phyloP scores from a whole-genome alignment of 2,888 invertebrate genomes.

The Xylocampa areola region DNA sequence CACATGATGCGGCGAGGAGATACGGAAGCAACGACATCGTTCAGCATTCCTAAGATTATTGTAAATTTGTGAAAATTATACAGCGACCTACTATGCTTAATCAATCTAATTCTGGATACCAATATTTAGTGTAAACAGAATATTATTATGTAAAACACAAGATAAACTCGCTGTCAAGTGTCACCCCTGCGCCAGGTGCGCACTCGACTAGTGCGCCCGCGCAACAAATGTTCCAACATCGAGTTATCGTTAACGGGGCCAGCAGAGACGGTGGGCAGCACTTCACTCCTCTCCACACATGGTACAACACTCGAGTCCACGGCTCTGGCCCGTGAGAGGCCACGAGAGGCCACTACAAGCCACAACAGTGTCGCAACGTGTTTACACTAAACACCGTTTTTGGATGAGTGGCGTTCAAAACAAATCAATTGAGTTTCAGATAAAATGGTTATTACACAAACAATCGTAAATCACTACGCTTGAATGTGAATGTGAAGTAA shows the following conservation, averaged over 20 bases:
- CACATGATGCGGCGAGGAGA: conserved; percentile 23
- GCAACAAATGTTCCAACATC: conserved; percentile 18
- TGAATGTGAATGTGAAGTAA: conserved; percentile 24
- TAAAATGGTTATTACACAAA: conserved; percentile 35
- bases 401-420: conserved; percentile 43
- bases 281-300: conserved; percentile 38
- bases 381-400: conserved; percentile 51
- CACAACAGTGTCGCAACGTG: conserved; percentile 39
- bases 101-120: not conserved
- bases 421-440: conserved; percentile 37
- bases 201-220: conserved; percentile 42
- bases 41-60: conserved; percentile 5
- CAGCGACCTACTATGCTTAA: not conserved
- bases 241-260: conserved; percentile 42
- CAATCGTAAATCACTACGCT: conserved; percentile 34
- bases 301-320: conserved; percentile 43
- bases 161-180: conserved; percentile 7
- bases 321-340: conserved; percentile 15
- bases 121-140: conserved; percentile 7
- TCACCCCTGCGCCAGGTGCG: conserved; percentile 34
- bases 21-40: conserved; percentile 21
- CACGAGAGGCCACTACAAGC: conserved; percentile 15
- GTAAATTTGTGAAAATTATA: not conserved
- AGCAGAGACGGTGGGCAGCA: conserved; percentile 52
- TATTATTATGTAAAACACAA: not conserved